phyloP scores from a whole-genome alignment of 2,113 vertebrate species.

The Rhineura floridana region DNA sequence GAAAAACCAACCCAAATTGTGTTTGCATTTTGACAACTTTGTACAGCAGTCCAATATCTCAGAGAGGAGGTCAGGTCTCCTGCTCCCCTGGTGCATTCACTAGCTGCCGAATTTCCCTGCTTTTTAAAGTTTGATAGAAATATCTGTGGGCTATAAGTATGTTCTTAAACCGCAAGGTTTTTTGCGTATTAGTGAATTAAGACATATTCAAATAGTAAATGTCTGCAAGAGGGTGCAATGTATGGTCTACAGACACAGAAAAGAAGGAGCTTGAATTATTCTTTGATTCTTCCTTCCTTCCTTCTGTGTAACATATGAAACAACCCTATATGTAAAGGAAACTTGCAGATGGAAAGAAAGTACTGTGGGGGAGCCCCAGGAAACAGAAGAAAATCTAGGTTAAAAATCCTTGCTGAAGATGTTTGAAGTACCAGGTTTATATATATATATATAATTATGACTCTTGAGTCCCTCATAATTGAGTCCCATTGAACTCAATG shows the following conservation, averaged over 20 bases:
- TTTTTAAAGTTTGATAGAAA: no score
- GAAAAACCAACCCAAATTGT: no score
- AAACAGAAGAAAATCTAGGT: slow-evolving; percentile 5
- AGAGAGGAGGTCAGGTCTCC: no score
- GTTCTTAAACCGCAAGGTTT: no score
- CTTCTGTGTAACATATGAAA: neutral
- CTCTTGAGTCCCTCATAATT: no score
- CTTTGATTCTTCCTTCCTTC: neutral
- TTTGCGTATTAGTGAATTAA: no score
- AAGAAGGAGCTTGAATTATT: neutral
- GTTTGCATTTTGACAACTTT: no score
- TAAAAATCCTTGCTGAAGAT: slow-evolving; percentile 4
- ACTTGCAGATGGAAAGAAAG: neutral
- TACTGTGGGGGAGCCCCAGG: neutral
- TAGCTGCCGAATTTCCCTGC: no score
- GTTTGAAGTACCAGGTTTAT: neutral
- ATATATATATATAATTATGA: neutral
- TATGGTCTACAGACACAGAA: neutral
- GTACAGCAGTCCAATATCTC: no score
- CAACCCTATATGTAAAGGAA: slow-evolving; percentile 8
- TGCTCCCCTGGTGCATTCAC: no score
- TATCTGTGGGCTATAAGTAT: no score
- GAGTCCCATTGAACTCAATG: no score
- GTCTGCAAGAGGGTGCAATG: neutral
- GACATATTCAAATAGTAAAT: neutral